Evolutionary conservation across 2,888 invertebrate genomes (phyloP).

Genomic region (Spisula solida): DNA sequence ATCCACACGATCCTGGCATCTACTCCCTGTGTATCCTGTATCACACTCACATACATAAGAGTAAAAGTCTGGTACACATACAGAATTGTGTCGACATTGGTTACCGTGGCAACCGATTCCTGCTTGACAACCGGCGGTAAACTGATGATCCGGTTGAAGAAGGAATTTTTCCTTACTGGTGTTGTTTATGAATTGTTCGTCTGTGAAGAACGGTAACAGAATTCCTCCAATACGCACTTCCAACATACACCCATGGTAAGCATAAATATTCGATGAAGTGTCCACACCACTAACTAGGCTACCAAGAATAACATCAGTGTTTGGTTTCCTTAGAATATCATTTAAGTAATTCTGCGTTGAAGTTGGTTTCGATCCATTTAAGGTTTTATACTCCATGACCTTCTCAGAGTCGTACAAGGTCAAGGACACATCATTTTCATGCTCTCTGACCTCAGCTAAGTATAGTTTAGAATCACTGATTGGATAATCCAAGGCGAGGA

Average conservation of each 20-base stretch:
- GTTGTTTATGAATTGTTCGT: conserved; percentile 83
- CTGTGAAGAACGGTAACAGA: conserved; percentile 94
- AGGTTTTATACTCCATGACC: conserved; percentile 42
- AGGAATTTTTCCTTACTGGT: conserved; percentile 74
- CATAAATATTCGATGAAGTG: conserved; percentile 6
- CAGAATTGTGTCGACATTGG: conserved; percentile 91
- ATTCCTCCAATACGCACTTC: conserved; percentile 95
- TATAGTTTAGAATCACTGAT: conserved; percentile 79
- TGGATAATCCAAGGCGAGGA: conserved; percentile 45
- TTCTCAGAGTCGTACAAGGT: conserved; percentile 57
- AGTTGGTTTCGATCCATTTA: conserved; percentile 21
- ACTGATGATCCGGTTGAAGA: conserved; percentile 27
- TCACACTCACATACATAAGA: conserved; percentile 83
- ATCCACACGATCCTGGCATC: conserved; percentile 90
- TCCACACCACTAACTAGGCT: conserved; percentile 1
- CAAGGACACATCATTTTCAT: conserved; percentile 55
- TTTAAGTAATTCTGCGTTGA: conserved; percentile 38
- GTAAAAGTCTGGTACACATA: conserved; percentile 84
- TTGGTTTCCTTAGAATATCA: conserved; percentile 35
- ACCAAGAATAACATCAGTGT: conserved; percentile 46
- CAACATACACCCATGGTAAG: conserved; percentile 94
- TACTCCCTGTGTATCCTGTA: conserved; percentile 78
- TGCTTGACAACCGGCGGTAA: conserved; percentile 64
- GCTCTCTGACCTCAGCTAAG: conserved; percentile 61
- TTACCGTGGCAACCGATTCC: conserved; percentile 60